Base-by-base conservation (phyloP, 2,797 vertebrate species). In the Mormyrops attenuatus region DNA sequence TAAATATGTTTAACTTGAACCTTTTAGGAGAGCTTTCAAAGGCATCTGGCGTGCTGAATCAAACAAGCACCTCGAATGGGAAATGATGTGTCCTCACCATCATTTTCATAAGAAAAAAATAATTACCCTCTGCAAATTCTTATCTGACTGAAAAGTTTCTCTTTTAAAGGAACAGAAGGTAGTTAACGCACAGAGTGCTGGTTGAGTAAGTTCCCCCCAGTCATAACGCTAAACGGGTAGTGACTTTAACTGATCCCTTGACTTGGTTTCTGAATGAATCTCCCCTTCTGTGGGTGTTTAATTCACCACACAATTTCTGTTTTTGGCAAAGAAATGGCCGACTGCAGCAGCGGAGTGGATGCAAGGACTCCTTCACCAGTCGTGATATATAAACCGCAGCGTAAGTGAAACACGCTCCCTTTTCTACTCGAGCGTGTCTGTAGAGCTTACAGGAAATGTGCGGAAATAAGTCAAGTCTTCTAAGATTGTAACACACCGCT, bases 361-460 rank as follows among this genome's bases (percentile, higher is more conserved):
- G 22, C 1, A 15, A 26, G 55, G 7, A n/a, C 52, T 60, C 26
- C 5, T 30, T 69, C 86, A 66, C 63, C 30, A 73, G 26, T 69
- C 11, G 82, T 26, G 63, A 22, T 57, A 30, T 50, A 49, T 15
- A 50, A 85, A 41, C 69, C 69, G 34, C 90, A 89, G 9, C 5
- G 17, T 84, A 84, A 77, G 34, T 49, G 9, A 80, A 6, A 44
- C 17, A 8, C 0, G 41, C 73, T 89, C 34, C 17, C 69, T 44
- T 50, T n/a, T 77, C n/a, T 89, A 80, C 47, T 30, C 30, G 60
- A 47, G 30, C 82, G 26, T 15, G 55, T 77, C 88, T 85, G 82
- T 60, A 15, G 20, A 84, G 88, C 69, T 89, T 77, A 80, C 57
- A 82, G 50, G 87, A 88, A 88, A 88, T 66, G 41, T 66, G 44